A percentile compares a stretch with the other conserved stretches of the same genome.
These are phyloP conservation scores for Manis pentadactyla DNA, from an alignment of 2,797 vertebrate genomes.

Conservation along the genomic window DNA sequence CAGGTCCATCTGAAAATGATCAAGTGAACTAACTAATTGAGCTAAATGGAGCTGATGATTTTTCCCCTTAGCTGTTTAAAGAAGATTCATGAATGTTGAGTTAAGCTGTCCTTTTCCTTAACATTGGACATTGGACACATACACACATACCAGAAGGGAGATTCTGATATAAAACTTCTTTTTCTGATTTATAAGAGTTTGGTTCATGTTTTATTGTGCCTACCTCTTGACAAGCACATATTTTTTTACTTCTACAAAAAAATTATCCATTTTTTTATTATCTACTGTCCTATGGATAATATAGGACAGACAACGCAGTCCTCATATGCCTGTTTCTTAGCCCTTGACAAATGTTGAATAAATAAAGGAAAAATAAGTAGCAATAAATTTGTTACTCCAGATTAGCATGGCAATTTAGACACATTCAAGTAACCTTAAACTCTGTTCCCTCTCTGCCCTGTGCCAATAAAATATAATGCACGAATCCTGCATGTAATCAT, in stretches of 20 bases:
- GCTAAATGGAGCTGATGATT: not conserved
- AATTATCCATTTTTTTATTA: too few relatives aligned
- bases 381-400: too few relatives aligned
- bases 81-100: not conserved
- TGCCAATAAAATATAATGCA: fast-evolving
- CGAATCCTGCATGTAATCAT: too few relatives aligned
- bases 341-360: not conserved
- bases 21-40: not conserved
- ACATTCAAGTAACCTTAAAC: fast-evolving
- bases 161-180: not conserved
- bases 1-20: not conserved
- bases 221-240: fast-evolving
- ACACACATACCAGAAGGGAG: not conserved
- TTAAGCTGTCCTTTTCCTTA: not conserved
- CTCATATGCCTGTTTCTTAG: not conserved
- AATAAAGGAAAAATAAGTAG: fast-evolving
- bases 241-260: fast-evolving
- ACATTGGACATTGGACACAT: not conserved
- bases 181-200: not conserved
- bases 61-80: not conserved
- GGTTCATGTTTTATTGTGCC: fast-evolving
- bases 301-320: fast-evolving
- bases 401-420: not conserved
- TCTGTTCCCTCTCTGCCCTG: not conserved
- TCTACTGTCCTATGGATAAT: fast-evolving